Evolutionary conservation across 2,797 vertebrate species (phyloP).

Genomic region (Xiphophorus birchmanni): DNA sequence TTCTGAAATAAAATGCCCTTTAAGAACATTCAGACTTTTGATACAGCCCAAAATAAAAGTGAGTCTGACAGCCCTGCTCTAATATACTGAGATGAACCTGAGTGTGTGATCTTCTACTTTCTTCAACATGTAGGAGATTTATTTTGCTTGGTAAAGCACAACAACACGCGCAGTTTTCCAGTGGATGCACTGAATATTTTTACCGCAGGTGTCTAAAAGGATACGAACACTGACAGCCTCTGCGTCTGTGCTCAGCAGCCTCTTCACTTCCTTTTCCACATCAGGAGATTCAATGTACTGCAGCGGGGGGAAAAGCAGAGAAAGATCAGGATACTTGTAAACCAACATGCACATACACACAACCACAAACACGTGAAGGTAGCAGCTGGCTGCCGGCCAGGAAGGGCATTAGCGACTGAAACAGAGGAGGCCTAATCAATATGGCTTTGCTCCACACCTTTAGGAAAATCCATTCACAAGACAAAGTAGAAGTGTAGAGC

Average conservation of each 20-base stretch:
- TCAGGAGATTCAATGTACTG: constrained; percentile 93
- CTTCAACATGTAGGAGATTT: no score
- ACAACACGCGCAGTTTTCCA: not conserved
- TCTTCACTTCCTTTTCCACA: constrained; percentile 96
- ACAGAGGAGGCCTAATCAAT: constrained; percentile 75
- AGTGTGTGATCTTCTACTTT: not conserved
- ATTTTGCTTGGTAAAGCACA: not conserved
- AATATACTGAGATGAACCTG: no score
- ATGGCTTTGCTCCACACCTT: constrained; percentile 60
- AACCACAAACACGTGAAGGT: constrained; percentile 22
- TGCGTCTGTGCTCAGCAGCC: constrained; percentile 91
- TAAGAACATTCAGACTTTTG: no score
- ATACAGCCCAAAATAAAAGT: no score
- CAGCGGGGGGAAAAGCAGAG: constrained; percentile 32
- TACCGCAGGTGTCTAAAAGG: constrained; percentile 74
- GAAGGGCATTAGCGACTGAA: constrained; percentile 81
- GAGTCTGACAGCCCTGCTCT: no score
- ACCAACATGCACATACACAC: constrained; percentile 17
- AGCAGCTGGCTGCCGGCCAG: constrained; percentile 71
- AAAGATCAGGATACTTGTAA: constrained; percentile 51
- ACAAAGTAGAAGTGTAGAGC: constrained; percentile 67
- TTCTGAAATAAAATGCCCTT: no score
- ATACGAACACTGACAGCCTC: constrained; percentile 95
- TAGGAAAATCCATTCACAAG: constrained; percentile 77
- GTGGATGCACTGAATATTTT: not conserved